Base-by-base conservation (phyloP, 2,113 vertebrate species). In the Cynopterus brachyotis region DNA sequence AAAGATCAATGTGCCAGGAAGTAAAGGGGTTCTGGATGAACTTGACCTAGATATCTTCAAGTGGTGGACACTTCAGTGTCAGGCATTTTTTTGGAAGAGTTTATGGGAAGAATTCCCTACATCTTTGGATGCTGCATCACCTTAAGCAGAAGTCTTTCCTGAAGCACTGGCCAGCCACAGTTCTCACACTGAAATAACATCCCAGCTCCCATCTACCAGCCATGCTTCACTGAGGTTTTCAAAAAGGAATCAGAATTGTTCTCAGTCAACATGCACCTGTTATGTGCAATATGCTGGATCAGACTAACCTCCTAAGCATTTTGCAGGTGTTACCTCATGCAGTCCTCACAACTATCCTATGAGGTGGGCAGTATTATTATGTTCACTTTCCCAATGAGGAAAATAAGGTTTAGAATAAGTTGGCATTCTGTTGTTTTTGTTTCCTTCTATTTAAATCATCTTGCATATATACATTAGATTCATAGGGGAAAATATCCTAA, bases 131-230 rank as follows among this genome's bases (percentile, higher is more conserved):
- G 30, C 69, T 30, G 15, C 2, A 24, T 16, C 35, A 35, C 32
- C 8, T 26, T 32, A 69, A 83, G 42, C 57, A 87, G n/a, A 70
- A 30, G 42, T 37, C 13, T 55, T 59, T 76, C 45, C 96, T 70
- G 15, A 86, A 47, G 4, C 35, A 85, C 30, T 19, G n/a, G 9
- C 40, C 35, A 64, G 20, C 0, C 19, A 19, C 2, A 30, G 15
- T 67, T 94, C 60, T 78, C 78, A n/a, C 26, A 9, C 20, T 55
- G 24, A 93, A 86, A 47, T 86, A 55, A 53, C 16, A 80, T 9
- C 6, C 22, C n/a, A 69, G 19, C 79, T 16, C 11, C 62, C 47
- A 30, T 53, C 20, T 9, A 5, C 19, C 13, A 42, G n/a, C 19
- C 47, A 62, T 32, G 4, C 24, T 53, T 16, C 37, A 30, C 28